Percentiles rank a stretch among this genome's conserved stretches.
Conservation (phyloP, 53 echinoderm and acorn worm genomes). For the Apostichopus leukothele region DNA sequence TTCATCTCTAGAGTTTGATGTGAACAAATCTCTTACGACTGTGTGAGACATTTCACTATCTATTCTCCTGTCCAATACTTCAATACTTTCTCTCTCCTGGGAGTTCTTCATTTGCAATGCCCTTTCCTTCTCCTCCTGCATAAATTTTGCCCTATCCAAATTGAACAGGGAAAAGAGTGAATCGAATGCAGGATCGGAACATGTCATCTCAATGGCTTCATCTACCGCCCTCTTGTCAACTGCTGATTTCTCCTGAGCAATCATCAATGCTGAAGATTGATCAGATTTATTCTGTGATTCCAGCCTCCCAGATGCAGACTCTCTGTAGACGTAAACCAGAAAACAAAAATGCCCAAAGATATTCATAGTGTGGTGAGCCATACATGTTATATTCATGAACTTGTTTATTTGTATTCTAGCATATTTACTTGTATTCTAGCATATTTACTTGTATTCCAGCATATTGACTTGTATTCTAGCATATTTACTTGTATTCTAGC, state of each 20-base stretch:
- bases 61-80: not conserved
- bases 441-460: too few species aligned
- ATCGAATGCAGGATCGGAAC: conserved; percentile 82
- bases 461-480: too few species aligned
- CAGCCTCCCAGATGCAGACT: not conserved
- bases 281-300: not conserved
- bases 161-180: conserved; percentile 88
- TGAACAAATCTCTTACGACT: not conserved
- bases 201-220: conserved; percentile 74
- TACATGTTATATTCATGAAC: too few species aligned
- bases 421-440: too few species aligned
- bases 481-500: too few species aligned
- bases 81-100: not conserved
- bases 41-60: not conserved
- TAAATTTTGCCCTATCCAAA: conserved; percentile 64
- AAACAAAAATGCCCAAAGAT: too few species aligned
- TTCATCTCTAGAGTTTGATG: not conserved
- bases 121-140: conserved; percentile 42
- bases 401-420: too few species aligned
- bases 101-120: not conserved
- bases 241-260: not conserved
- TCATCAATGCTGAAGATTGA: not conserved
- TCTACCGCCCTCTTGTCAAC: conserved; percentile 68
- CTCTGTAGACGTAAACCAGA: not conserved
- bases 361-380: too few species aligned